A percentile compares a stretch with the other conserved stretches of the same genome.
Evolutionary conservation across 2,797 vertebrate species (phyloP).

Genomic region (Catharus ustulatus): DNA sequence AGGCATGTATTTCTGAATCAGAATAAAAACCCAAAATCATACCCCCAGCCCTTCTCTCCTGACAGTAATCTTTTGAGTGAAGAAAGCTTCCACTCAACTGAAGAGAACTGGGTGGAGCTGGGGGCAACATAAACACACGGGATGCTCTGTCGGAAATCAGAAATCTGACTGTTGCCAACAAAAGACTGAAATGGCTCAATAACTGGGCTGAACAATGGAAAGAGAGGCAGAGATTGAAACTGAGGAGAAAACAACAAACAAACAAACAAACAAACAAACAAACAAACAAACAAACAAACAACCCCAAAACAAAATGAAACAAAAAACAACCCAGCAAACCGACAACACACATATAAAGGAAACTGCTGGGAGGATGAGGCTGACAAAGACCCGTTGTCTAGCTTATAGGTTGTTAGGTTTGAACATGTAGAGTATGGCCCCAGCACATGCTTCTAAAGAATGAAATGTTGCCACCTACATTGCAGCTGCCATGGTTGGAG

Average conservation of each 20-base stretch:
- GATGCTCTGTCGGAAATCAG: neutral
- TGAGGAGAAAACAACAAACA: neutral
- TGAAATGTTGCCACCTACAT: conserved; percentile 71
- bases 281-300: neutral
- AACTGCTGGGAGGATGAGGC: conserved; percentile 52
- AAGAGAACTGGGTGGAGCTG: neutral
- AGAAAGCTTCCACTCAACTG: neutral
- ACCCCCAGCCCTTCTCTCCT: neutral
- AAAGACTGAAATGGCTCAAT: conserved; percentile 66
- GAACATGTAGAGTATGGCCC: conserved; percentile 72
- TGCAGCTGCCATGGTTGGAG: conserved; percentile 78
- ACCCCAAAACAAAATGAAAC: neutral
- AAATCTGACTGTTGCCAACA: neutral
- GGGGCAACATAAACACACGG: neutral
- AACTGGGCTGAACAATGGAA: conserved; percentile 6
- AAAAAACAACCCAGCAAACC: neutral
- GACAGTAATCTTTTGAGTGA: neutral
- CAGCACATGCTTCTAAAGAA: conserved; percentile 71
- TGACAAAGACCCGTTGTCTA: conserved; percentile 73
- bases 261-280: neutral
- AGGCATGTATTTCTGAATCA: conserved; percentile 37
- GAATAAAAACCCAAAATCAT: neutral
- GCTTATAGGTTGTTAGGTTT: conserved; percentile 70
- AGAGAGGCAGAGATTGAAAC: conserved; percentile 50
- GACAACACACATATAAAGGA: conserved; percentile 16